Evolutionary conservation across 2,888 invertebrate species (phyloP).

Genomic region (Dicyrtoma fusca): DNA sequence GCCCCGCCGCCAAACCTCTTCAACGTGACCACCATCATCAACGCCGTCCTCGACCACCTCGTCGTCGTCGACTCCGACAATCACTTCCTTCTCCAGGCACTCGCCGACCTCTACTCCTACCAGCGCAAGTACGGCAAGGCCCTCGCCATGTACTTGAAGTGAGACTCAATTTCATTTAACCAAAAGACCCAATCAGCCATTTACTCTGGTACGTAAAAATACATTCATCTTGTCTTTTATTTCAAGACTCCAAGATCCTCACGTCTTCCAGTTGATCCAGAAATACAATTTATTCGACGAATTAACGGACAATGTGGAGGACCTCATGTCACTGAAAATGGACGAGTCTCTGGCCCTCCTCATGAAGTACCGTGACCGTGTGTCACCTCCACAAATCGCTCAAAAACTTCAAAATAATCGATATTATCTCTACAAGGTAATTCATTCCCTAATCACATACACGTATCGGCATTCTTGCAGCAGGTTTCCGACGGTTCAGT

Average conservation of each 20-base stretch:
- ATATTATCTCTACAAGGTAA: conserved; percentile 74
- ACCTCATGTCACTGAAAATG: conserved; percentile 83
- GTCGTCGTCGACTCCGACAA: conserved; percentile 67
- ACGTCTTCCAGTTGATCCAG: conserved; percentile 85
- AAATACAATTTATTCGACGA: conserved; percentile 80
- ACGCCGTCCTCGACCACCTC: conserved; percentile 81
- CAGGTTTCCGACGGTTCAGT: too few relatives aligned
- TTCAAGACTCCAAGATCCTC: conserved; percentile 74
- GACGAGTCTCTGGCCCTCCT: conserved; percentile 81
- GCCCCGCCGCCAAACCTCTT: conserved; percentile 73
- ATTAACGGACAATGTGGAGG: conserved; percentile 83
- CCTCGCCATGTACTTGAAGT: conserved; percentile 84
- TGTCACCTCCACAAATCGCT: conserved; percentile 80
- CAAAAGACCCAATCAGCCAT: too few relatives aligned
- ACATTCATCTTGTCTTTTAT: too few relatives aligned
- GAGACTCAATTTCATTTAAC: conserved; percentile 57
- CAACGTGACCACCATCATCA: conserved; percentile 79
- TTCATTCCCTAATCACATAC: conserved; percentile 38
- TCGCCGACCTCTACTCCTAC: conserved; percentile 86
- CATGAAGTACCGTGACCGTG: conserved; percentile 68
- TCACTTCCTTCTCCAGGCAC: conserved; percentile 78
- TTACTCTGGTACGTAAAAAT: too few relatives aligned
- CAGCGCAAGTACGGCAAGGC: conserved; percentile 89
- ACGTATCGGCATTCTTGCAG: too few relatives aligned
- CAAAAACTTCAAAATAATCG: conserved; percentile 75